A percentile compares a stretch with the other conserved stretches of the same genome.
phyloP scores from a whole-genome alignment of 2,113 vertebrate genomes.

The Brienomyrus brachyistius region DNA sequence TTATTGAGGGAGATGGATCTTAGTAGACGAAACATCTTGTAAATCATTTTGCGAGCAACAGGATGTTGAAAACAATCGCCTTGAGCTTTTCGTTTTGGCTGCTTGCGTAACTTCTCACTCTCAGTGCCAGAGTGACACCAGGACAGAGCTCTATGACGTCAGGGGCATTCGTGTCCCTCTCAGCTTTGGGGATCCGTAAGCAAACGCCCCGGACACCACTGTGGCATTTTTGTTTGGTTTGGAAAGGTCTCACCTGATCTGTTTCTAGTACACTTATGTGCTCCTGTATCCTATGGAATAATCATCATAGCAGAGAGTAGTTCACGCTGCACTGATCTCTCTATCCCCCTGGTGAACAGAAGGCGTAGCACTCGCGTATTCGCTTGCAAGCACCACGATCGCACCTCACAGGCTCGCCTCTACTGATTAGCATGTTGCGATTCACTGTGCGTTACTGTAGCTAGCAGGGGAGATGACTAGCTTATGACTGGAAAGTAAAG shows the following conservation, averaged over 20 bases:
- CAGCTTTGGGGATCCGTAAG: background rate
- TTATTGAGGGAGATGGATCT: constrained; percentile 1
- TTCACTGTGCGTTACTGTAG: background rate
- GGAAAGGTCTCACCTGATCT: background rate
- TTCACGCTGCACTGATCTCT: background rate
- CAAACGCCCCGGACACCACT: background rate
- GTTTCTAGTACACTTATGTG: background rate
- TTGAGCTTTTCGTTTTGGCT: background rate
- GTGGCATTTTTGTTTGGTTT: background rate
- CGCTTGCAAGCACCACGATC: background rate
- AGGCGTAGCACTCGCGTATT: background rate
- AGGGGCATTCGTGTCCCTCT: background rate
- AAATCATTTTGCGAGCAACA: background rate
- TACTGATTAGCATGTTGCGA: background rate
- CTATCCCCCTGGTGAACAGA: background rate
- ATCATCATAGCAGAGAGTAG: background rate
- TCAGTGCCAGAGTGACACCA: background rate
- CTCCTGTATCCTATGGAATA: background rate
- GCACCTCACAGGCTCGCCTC: background rate
- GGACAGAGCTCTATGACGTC: background rate
- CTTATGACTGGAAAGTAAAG: background rate
- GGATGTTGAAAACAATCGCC: background rate
- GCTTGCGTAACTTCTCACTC: background rate
- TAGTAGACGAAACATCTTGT: constrained; percentile 4
- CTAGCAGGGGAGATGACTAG: background rate